These are phyloP conservation scores for Petrocephalus schoutedeni DNA, from an alignment of 2,797 vertebrate genomes.

Conservation along the genomic window DNA sequence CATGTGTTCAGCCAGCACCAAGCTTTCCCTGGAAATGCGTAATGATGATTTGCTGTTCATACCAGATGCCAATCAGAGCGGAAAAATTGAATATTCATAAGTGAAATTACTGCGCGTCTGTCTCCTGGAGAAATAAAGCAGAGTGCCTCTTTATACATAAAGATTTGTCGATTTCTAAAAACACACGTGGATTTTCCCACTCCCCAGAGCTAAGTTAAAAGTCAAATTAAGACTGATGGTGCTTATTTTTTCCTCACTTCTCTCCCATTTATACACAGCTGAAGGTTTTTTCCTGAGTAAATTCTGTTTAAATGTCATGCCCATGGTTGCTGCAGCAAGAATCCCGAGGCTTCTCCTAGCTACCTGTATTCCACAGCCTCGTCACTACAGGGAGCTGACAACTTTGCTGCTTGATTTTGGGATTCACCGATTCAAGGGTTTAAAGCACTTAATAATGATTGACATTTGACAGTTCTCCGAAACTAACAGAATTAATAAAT, in stretches of 20 bases:
- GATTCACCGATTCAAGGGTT: neutral
- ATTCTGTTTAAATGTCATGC: neutral
- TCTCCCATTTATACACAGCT: neutral
- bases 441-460: neutral
- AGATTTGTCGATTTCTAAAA: conserved; percentile 1
- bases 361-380: neutral
- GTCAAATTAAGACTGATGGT: conserved; percentile 4
- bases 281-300: neutral
- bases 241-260: neutral
- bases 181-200: neutral
- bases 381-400: neutral
- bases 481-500: conserved; percentile 5
- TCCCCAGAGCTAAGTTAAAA: neutral
- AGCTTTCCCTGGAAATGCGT: neutral
- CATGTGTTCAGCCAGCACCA: neutral
- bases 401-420: neutral
- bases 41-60: neutral
- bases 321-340: neutral
- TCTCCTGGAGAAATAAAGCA: neutral
- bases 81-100: conserved; percentile 8
- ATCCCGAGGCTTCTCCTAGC: neutral
- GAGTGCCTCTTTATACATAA: neutral
- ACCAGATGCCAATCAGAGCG: conserved; percentile 10
- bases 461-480: neutral
- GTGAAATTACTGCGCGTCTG: neutral